Evolutionary conservation across 2,888 invertebrate genomes (phyloP), one percentile per base, ranked within the genome.

Genomic region (Heliconius aoede): DNA sequence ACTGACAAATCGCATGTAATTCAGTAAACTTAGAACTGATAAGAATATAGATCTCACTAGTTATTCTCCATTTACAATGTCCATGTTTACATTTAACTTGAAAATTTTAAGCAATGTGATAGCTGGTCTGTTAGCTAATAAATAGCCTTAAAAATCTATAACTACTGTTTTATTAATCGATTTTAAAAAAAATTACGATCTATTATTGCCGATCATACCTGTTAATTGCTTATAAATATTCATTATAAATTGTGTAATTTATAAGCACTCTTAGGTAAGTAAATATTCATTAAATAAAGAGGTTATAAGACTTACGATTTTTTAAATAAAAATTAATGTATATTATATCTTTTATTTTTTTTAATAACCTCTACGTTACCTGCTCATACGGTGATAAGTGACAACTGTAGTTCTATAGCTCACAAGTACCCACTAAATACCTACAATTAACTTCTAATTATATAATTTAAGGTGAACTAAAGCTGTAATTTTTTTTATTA

Each of bases 291-390:
- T 73, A 72, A 73, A 76, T 80, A 74, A 81, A 81, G 81, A 81
- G 81, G 81, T 76, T 81, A n/a, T 88, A 94, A 94, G 94, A 94
- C 94, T 94, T 91, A 91, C 88, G 87, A 84, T 85, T 85, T 91
- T 91, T 92, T 85, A 89, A 91, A 90, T 92, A 92, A 93, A 90
- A 88, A 61, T 61, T 58, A 72, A 75, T 61, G 72, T 26, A 61
- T 61, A 8, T 79, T 32, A 62, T 36, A 62, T 36, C 40, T 68
- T 73, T 81, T 72, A 79, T 81, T 85, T 60, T n/a, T 80, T 75
- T 77, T 81, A 79, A 58, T n/a, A 40, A 28, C 21, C 75, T 46
- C 40, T 36, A 51, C 30, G 3, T 30, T n/a, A n/a, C n/a, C 30
- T 55, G 18, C 8, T 51, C n/a, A 46, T 46, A n/a, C n/a, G n/a